Percentiles rank a stretch among this genome's conserved stretches.
phyloP scores from a whole-genome alignment of 2,797 vertebrate species.

The Poecilia wingei region DNA sequence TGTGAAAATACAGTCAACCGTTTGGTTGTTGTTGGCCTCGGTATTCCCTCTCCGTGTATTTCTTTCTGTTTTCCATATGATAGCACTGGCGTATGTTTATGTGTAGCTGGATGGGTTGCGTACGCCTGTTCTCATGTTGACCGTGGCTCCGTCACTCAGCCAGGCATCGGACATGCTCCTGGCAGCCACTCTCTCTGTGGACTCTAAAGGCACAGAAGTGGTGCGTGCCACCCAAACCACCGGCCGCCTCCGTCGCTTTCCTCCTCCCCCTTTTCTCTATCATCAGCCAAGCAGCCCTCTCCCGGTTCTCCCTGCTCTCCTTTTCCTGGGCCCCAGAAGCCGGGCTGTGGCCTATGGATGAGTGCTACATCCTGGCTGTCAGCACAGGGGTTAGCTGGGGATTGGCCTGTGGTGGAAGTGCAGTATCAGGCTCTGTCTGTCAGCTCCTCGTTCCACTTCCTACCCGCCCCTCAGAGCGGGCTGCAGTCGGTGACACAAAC shows the following conservation, averaged over 20 bases:
- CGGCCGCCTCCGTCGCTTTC: constrained; percentile 12
- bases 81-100: constrained; percentile 22
- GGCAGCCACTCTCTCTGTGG: constrained; percentile 69
- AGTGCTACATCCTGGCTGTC: constrained; percentile 83
- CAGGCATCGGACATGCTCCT: constrained; percentile 59
- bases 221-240: constrained; percentile 74
- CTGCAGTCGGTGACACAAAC: constrained; percentile 68
- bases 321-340: constrained; percentile 72
- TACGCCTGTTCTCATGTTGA: constrained; percentile 16
- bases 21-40: constrained; percentile 43
- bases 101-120: constrained; percentile 25
- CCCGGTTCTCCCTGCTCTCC: constrained; percentile 64
- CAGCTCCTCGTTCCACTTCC: constrained; percentile 79
- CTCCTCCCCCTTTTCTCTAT: constrained; percentile 40
- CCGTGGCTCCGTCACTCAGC: constrained; percentile 54
- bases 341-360: constrained; percentile 78
- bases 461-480: constrained; percentile 53
- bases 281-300: constrained; percentile 60
- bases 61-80: constrained; percentile 50
- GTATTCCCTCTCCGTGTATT: constrained; percentile 23
- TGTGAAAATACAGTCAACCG: constrained; percentile 37
- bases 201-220: constrained; percentile 58
- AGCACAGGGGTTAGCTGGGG: constrained; percentile 77
- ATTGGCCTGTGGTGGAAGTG: constrained; percentile 77
- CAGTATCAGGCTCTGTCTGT: constrained; percentile 79